Evolutionary conservation across 2,888 invertebrate species (phyloP).

Genomic region (Ommatoiulus sabulosus): DNA sequence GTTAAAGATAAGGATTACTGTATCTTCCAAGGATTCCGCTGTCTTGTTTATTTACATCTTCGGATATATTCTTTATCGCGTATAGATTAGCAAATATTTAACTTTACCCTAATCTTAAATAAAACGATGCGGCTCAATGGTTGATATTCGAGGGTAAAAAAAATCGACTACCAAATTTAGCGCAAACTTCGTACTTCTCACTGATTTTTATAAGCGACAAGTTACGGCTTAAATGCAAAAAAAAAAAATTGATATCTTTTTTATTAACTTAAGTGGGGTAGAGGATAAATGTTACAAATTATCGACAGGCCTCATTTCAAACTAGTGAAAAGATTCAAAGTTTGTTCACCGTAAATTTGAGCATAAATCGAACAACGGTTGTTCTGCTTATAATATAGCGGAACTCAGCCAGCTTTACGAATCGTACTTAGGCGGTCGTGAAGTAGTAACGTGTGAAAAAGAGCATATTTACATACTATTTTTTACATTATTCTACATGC

Average conservation of each 20-base stretch:
- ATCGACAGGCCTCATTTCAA: neutral
- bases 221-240: neutral
- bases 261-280: neutral
- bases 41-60: neutral
- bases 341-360: neutral
- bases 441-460: too few species aligned
- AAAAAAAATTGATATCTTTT: neutral
- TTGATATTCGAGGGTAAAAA: neutral
- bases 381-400: too few species aligned
- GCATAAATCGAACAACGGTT: neutral
- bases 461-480: too few species aligned
- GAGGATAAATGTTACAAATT: neutral
- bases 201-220: neutral
- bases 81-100: neutral
- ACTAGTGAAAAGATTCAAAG: neutral
- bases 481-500: too few species aligned
- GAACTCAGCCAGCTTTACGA: too few species aligned
- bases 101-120: neutral
- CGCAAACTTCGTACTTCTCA: neutral
- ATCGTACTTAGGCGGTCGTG: too few species aligned
- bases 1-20: neutral
- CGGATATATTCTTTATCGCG: neutral
- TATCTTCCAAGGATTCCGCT: slow-evolving; percentile 18
- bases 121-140: neutral
- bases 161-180: neutral